Conservation (phyloP, 1,140 invertebrate genomes). For the Mactra quadrangularis region DNA sequence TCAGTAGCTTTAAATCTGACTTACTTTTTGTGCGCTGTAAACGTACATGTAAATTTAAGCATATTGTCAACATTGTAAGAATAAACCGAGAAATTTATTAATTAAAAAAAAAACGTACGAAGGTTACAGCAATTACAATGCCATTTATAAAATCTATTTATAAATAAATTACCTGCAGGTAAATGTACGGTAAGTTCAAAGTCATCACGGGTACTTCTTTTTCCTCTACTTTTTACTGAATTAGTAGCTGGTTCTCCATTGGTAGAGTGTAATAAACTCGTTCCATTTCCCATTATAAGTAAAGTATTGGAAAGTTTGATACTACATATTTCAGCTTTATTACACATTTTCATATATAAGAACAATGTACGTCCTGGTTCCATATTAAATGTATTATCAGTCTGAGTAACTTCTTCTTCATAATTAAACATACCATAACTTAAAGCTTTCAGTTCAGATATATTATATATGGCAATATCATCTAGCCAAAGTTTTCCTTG, state of each 20-base stretch:
- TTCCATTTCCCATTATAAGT: not conserved
- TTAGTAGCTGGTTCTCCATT: not conserved
- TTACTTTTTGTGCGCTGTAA: no score
- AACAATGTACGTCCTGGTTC: constrained; percentile 40
- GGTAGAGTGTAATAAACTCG: not conserved
- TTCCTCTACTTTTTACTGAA: not conserved
- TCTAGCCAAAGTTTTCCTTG: constrained; percentile 29
- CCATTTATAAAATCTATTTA: not conserved
- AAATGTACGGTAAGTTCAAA: not conserved
- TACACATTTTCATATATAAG: constrained; percentile 35
- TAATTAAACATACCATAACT: not conserved
- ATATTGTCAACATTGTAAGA: no score
- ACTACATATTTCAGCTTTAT: constrained; percentile 33
- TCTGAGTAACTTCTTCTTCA: not conserved
- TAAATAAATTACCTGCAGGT: constrained; percentile 8
- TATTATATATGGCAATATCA: not conserved
- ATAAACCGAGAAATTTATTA: no score
- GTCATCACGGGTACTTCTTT: not conserved
- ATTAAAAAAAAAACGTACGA: no score
- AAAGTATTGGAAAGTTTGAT: constrained; percentile 26
- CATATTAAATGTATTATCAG: constrained; percentile 33
- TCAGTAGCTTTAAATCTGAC: no score
- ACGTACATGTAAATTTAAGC: no score
- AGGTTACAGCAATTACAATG: no score
- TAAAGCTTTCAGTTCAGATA: constrained; percentile 30